These are phyloP conservation scores for Heteronetta atricapilla DNA, from an alignment of 2,113 vertebrate genomes.

Conservation along the genomic window DNA sequence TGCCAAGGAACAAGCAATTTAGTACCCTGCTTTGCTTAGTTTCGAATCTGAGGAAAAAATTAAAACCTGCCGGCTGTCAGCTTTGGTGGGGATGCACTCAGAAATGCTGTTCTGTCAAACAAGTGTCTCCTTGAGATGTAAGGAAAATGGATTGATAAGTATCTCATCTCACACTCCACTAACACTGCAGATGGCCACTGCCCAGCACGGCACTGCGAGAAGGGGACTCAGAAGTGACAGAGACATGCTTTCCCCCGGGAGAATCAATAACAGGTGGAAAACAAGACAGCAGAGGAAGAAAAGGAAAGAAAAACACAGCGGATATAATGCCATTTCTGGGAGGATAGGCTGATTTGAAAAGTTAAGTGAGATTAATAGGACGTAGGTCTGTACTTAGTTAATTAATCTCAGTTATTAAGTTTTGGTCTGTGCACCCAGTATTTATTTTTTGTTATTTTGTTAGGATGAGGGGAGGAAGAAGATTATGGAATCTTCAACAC, in stretches of 20 bases:
- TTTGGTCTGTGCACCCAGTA: background rate
- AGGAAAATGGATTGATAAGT: background rate
- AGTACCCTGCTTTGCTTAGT: background rate
- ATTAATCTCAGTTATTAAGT: slow-evolving; percentile 8
- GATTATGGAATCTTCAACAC: background rate
- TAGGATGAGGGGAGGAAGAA: background rate
- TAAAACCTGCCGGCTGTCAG: background rate
- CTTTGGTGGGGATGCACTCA: background rate
- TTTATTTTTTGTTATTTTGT: slow-evolving; percentile 31
- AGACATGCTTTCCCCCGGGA: background rate
- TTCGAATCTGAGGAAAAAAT: background rate
- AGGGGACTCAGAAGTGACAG: background rate
- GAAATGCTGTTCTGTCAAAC: background rate
- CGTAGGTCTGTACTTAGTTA: background rate
- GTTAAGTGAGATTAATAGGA: background rate
- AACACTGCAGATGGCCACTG: background rate
- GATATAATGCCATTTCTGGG: background rate
- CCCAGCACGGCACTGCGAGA: background rate
- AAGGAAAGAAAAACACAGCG: background rate
- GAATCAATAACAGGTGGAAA: background rate
- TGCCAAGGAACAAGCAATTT: accelerated
- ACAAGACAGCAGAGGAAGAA: background rate
- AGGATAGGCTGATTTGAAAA: background rate
- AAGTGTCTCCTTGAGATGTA: background rate
- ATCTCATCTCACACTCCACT: background rate